These are phyloP conservation scores for Ambastaia sidthimunki DNA, from an alignment of 2,797 vertebrate genomes.

Conservation along the genomic window DNA sequence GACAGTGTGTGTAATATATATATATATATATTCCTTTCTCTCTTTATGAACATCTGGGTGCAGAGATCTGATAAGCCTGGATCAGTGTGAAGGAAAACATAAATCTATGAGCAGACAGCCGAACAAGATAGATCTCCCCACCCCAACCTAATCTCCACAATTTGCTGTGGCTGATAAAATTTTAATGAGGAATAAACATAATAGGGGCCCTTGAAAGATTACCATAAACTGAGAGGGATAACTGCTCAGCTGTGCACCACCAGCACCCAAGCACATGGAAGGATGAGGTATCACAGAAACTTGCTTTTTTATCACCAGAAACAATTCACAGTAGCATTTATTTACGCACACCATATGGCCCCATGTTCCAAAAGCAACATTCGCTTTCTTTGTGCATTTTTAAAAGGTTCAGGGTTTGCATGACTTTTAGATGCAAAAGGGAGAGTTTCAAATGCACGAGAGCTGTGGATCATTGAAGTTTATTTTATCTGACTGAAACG, in stretches of 20 bases:
- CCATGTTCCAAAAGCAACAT: not conserved
- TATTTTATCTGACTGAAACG: too few species aligned
- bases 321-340: conserved; percentile 2
- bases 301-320: conserved; percentile 14
- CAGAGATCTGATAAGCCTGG: conserved; percentile 72
- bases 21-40: too few species aligned
- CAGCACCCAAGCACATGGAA: conserved; percentile 10
- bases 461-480: too few species aligned
- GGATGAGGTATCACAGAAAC: conserved; percentile 19
- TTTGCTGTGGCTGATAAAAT: conserved; percentile 76
- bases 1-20: too few species aligned
- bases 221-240: conserved; percentile 65
- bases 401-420: conserved; percentile 8
- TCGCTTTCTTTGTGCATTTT: conserved; percentile 10
- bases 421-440: not conserved
- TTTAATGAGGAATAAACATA: conserved; percentile 80
- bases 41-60: conserved; percentile 55
- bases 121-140: conserved; percentile 45
- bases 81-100: conserved; percentile 74
- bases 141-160: conserved; percentile 73
- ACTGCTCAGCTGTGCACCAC: conserved; percentile 60
- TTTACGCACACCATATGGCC: not conserved
- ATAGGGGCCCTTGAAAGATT: conserved; percentile 72
- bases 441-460: not conserved
- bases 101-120: conserved; percentile 66